These are phyloP conservation scores for Rambutsinella grinnellia DNA, from an alignment of 2,888 invertebrate genomes.

Conservation along the genomic window DNA sequence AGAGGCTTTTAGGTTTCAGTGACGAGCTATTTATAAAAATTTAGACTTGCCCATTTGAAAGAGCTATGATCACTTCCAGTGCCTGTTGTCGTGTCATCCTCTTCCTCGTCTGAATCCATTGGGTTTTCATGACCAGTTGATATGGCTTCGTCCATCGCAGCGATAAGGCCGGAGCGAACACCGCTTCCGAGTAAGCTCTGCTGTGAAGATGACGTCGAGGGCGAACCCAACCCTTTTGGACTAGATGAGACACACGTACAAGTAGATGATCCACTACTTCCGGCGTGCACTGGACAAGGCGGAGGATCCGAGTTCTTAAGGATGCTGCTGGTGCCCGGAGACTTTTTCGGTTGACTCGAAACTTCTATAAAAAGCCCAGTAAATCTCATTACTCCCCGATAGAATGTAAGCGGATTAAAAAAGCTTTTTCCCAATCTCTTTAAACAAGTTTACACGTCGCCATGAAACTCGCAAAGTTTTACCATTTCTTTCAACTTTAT, in stretches of 20 bases:
- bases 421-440: too few relatives aligned
- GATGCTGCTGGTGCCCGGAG: slow-evolving; percentile 35
- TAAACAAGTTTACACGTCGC: neutral
- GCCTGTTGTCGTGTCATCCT: slow-evolving; percentile 51
- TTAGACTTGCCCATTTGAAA: slow-evolving; percentile 62
- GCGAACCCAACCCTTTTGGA: slow-evolving; percentile 1
- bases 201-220: slow-evolving; percentile 7
- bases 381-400: too few relatives aligned
- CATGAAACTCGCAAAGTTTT: neutral
- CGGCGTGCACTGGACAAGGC: neutral
- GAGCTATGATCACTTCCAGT: slow-evolving; percentile 64
- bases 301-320: slow-evolving; percentile 38
- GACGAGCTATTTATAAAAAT: too few relatives aligned
- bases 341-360: slow-evolving; percentile 5
- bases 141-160: neutral
- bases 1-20: neutral
- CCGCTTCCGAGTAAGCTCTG: slow-evolving; percentile 3
- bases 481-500: neutral
- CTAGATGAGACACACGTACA: slow-evolving; percentile 20
- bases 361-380: too few relatives aligned
- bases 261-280: neutral
- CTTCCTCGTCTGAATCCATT: slow-evolving; percentile 21
- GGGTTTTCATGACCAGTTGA: neutral
- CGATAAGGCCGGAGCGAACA: slow-evolving; percentile 14
- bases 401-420: too few relatives aligned